Conservation (phyloP, 2,888 invertebrate genomes). For the Agonum fuliginosum region DNA sequence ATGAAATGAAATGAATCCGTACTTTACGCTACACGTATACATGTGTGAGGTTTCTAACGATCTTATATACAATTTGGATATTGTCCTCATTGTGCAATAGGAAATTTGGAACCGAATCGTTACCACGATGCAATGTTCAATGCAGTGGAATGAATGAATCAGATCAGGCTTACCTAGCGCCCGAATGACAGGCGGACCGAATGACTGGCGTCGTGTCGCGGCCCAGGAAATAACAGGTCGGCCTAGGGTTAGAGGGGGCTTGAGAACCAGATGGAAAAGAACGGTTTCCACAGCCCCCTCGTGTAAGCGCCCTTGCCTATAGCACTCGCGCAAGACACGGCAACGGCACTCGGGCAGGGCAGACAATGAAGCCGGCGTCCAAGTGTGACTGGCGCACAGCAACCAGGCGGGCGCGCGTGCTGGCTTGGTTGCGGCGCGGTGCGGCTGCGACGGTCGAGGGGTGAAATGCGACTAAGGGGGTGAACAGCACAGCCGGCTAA, state of each 20-base stretch:
- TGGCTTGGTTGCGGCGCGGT: constrained; percentile 44
- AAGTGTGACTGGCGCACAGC: constrained; percentile 41
- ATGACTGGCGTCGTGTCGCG: constrained; percentile 8
- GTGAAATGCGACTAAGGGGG: constrained; percentile 37
- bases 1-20: constrained; percentile 55
- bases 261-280: constrained; percentile 45
- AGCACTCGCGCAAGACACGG: constrained; percentile 34
- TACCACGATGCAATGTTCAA: not conserved
- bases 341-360: not conserved
- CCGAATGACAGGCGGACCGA: constrained; percentile 40
- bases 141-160: not conserved
- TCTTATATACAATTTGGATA: constrained; percentile 16
- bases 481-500: constrained; percentile 39
- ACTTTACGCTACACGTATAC: constrained; percentile 26
- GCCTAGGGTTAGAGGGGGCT: constrained; percentile 47
- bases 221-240: constrained; percentile 28
- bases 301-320: constrained; percentile 7
- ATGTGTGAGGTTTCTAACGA: constrained; percentile 33
- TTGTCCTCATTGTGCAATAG: not conserved
- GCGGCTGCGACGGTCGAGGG: constrained; percentile 23
- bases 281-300: constrained; percentile 56
- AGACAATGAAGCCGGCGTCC: constrained; percentile 6
- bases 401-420: constrained; percentile 47
- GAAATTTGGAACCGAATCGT: not conserved
- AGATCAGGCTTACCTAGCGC: constrained; percentile 47